Evolutionary conservation across 2,797 vertebrate genomes (phyloP).

Genomic region (Poeciliopsis turneri): DNA sequence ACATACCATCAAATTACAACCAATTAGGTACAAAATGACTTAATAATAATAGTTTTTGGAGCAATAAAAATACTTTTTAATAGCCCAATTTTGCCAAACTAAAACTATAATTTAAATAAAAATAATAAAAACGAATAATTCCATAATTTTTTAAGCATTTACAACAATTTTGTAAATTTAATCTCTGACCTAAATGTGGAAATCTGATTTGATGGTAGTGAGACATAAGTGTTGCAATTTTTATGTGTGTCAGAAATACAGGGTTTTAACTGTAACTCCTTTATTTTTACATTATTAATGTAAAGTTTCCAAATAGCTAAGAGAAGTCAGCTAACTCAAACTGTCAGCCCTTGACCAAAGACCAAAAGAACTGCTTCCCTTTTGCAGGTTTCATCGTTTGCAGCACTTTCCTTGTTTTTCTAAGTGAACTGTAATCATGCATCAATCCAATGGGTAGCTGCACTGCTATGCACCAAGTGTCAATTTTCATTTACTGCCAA

Average conservation of each 20-base stretch:
- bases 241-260: neutral
- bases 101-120: neutral
- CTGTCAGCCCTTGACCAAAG: neutral
- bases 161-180: neutral
- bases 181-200: neutral
- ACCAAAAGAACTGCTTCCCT: conserved; percentile 13
- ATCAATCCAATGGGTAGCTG: conserved; percentile 32
- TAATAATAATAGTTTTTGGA: neutral
- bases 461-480: conserved; percentile 13
- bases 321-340: conserved; percentile 12
- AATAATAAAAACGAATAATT: neutral
- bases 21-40: neutral
- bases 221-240: neutral
- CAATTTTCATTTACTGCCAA: conserved; percentile 57
- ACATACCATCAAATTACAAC: neutral
- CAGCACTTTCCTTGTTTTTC: conserved; percentile 34
- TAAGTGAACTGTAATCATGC: conserved; percentile 38
- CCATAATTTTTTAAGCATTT: neutral
- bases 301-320: conserved; percentile 14
- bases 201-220: neutral
- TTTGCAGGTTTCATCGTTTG: conserved; percentile 32
- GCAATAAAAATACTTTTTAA: neutral
- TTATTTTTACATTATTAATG: neutral
- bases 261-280: neutral
- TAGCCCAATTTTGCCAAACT: neutral